Base-by-base conservation (phyloP, 2,113 vertebrate genomes). In the Sinosuthora webbiana region DNA sequence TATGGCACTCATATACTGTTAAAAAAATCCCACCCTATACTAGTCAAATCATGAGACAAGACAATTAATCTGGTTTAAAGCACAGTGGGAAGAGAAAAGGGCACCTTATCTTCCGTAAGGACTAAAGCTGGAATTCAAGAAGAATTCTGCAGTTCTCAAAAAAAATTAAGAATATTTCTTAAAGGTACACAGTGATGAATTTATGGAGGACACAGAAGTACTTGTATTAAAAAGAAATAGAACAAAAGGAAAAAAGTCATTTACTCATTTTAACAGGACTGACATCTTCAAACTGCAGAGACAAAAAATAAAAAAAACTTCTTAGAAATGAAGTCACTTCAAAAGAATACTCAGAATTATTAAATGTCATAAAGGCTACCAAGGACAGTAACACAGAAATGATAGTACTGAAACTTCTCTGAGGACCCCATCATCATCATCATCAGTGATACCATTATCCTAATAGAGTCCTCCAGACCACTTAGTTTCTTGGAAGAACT, bases 1-100 rank as follows among this genome's bases (percentile, higher is more conserved):
- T 11, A 19, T 6, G 8, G 59, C 8, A 50, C 7, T 68, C 52
- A 52, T 0, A 41, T 0, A 31, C 9, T 67, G 3, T 8, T 33
- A 10, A 91, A 77, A 79, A 93, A 76, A 22, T 3, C 1, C 15
- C 53, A 52, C 4, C 7, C 9, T 39, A 0, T 15, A 87, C 20
- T 9, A 56, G n/a, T 19, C 7, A 76, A 92, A 74, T 31, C 23
- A n/a, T 10, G 18, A 90, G 7, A 33, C 4, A 41, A 45, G 13
- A n/a, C 37, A 33, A 86, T 55, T 83, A 39, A 28, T 49, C 31
- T 33, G 47, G 9, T 23, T 53, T 53, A n/a, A 82, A 81, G 77
- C 11, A 23, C 17, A 71, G 5, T 1, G 31, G 25, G 20, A 87
- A 69, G 39, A 69, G 30, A 50, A 74, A 24, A 70, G 35, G 33